phyloP scores from a whole-genome alignment of 2,113 vertebrate genomes.

The Pygoscelis antarcticus region DNA sequence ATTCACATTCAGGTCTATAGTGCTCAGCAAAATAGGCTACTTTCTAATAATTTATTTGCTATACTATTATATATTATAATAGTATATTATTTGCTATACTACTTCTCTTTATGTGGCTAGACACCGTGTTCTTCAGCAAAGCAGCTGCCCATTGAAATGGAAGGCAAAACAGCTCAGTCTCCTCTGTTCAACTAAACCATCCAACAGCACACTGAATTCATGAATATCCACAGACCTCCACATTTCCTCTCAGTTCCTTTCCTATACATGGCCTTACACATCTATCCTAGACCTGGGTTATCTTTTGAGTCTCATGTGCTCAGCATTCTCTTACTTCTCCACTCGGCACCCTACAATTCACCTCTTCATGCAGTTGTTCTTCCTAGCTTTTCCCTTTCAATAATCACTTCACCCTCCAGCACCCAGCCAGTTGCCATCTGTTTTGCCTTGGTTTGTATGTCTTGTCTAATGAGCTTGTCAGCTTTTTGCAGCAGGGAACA shows the following conservation, averaged over 20 bases:
- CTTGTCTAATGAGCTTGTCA: conserved; percentile 18
- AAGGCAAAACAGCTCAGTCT: not conserved
- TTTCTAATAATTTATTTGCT: not conserved
- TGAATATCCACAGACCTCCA: not conserved
- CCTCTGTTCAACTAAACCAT: not conserved
- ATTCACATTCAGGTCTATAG: not conserved
- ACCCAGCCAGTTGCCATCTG: not conserved
- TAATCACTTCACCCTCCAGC: not conserved
- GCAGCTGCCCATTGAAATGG: not conserved
- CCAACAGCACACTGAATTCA: not conserved
- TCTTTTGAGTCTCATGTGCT: not conserved
- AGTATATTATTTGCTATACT: not conserved
- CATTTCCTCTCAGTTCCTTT: not conserved
- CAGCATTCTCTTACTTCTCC: not conserved
- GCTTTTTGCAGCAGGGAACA: not conserved
- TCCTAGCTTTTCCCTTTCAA: not conserved
- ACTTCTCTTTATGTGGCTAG: not conserved
- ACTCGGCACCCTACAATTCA: not conserved
- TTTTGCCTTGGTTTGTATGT: not conserved
- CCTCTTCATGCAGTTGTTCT: not conserved
- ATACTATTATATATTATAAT: no score
- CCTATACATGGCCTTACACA: not conserved
- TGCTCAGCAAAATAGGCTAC: not conserved
- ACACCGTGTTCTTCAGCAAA: not conserved
- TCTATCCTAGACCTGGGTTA: not conserved